Evolutionary conservation across 2,888 invertebrate genomes (phyloP).

Genomic region (Drosophila sordidula): DNA sequence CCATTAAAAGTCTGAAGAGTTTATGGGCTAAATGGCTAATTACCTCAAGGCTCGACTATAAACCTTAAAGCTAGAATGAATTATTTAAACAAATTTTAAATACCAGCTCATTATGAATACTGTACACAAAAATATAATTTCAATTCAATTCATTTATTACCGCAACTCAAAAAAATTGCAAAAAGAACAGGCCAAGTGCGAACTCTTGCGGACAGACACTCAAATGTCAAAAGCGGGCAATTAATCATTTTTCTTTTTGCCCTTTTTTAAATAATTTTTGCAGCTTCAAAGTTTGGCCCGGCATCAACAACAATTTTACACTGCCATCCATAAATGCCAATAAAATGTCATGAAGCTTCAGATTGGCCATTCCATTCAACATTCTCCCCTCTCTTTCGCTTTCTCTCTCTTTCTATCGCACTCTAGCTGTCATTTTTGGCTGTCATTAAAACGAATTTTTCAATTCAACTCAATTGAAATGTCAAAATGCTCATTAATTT

Average conservation of each 20-base stretch:
- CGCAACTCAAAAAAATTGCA: neutral
- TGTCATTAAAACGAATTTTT: constrained; percentile 64
- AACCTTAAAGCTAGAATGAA: too few species aligned
- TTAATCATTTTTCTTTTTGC: constrained; percentile 60
- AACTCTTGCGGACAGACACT: constrained; percentile 18
- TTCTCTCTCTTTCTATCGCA: neutral
- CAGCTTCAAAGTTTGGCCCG: constrained; percentile 39
- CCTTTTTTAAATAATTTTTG: constrained; percentile 61
- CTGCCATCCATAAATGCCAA: constrained; percentile 63
- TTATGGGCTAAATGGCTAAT: neutral
- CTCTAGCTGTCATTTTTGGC: constrained; percentile 21
- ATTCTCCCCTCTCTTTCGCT: neutral
- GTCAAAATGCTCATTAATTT: constrained; percentile 73
- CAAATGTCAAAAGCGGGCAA: constrained; percentile 57
- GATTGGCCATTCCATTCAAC: constrained; percentile 11
- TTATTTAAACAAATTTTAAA: constrained; percentile 2
- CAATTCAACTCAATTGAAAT: constrained; percentile 70
- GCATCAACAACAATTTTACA: constrained; percentile 38
- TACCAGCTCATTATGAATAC: constrained; percentile 2
- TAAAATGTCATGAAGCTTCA: constrained; percentile 47
- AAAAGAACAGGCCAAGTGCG: constrained; percentile 7
- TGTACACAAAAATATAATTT: constrained; percentile 31
- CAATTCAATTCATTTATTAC: constrained; percentile 41
- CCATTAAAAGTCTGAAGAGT: neutral
- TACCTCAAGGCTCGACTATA: too few species aligned